Evolutionary conservation across 2,113 vertebrate genomes (phyloP).

Genomic region (Myrmecobius fasciatus): DNA sequence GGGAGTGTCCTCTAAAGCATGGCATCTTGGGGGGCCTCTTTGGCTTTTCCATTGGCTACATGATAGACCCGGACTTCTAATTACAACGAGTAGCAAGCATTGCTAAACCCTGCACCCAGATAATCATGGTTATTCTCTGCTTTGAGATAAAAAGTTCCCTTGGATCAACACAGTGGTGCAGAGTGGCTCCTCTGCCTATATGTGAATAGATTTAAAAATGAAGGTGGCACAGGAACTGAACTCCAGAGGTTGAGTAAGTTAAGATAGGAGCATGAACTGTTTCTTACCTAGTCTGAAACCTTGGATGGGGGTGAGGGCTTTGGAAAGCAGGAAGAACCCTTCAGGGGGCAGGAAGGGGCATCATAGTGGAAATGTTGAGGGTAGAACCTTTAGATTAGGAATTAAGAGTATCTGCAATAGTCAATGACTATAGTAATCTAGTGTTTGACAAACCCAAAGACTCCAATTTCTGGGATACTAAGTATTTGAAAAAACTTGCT

Average conservation of each 20-base stretch:
- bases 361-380: background rate
- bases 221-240: constrained; percentile 82
- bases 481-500: too few relatives aligned
- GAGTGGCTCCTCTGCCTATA: constrained; percentile 91
- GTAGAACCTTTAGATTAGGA: background rate
- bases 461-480: too few relatives aligned
- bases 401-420: background rate
- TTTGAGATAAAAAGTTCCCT: constrained; percentile 87
- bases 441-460: too few relatives aligned
- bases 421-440: too few relatives aligned
- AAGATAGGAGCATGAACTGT: constrained; percentile 79
- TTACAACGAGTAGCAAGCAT: constrained; percentile 91
- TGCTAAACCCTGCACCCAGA: constrained; percentile 93
- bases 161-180: constrained; percentile 96
- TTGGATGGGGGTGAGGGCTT: background rate
- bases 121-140: constrained; percentile 90
- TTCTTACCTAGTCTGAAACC: background rate
- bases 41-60: constrained; percentile 93
- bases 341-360: background rate
- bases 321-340: too few relatives aligned
- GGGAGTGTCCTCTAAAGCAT: constrained; percentile 86
- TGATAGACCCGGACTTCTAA: constrained; percentile 92
- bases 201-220: constrained; percentile 93
- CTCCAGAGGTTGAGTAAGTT: constrained; percentile 77
- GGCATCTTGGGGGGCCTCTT: constrained; percentile 91